Conservation (phyloP, 2,797 vertebrate genomes). For the Taenioides sp. region DNA sequence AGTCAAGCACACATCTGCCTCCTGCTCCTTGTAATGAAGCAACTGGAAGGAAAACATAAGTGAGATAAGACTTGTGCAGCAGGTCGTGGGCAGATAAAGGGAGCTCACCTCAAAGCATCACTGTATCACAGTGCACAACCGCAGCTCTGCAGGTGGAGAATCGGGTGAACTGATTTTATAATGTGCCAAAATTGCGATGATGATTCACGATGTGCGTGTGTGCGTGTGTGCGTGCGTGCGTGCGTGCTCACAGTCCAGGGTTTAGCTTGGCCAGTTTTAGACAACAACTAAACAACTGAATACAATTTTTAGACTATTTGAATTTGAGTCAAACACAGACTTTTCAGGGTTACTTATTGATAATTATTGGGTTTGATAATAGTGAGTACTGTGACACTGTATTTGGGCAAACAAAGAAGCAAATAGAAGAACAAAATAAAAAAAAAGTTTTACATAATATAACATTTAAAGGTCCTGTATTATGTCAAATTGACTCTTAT, state of each 20-base stretch:
- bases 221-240: too few relatives aligned
- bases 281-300: neutral
- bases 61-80: constrained; percentile 58
- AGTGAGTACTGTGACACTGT: neutral
- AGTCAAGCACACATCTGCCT: constrained; percentile 51
- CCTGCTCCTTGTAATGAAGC: constrained; percentile 52
- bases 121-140: constrained; percentile 11
- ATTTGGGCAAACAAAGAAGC: neutral
- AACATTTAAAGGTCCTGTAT: too few relatives aligned
- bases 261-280: neutral
- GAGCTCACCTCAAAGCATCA: constrained; percentile 38
- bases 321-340: too few relatives aligned
- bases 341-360: too few relatives aligned
- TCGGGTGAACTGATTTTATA: neutral
- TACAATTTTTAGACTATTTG: too few relatives aligned
- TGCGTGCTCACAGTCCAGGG: neutral
- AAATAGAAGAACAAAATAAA: neutral
- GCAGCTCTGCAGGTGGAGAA: neutral
- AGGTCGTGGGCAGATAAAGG: constrained; percentile 52
- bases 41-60: constrained; percentile 47
- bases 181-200: neutral
- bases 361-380: neutral
- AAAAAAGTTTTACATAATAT: too few relatives aligned
- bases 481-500: too few relatives aligned
- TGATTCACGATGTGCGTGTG: neutral